A percentile compares a stretch with the other conserved stretches of the same genome.
These are phyloP conservation scores for Halictus ligatus DNA, from an alignment of 2,888 invertebrate species.

Conservation along the genomic window DNA sequence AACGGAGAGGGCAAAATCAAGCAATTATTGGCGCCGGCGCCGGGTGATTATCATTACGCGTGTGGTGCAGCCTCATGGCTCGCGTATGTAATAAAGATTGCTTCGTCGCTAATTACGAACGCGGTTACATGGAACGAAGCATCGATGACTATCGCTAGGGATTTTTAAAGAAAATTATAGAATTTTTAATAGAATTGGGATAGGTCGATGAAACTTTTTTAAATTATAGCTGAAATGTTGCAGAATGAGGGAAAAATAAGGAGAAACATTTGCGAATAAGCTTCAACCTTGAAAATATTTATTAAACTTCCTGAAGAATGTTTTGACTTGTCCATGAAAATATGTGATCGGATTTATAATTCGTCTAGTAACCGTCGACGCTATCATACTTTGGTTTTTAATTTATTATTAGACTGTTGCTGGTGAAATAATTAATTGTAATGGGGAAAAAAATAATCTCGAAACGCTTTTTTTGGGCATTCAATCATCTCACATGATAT, in stretches of 20 bases:
- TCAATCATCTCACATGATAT: neutral
- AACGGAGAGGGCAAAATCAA: slow-evolving; percentile 37
- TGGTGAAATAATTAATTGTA: neutral
- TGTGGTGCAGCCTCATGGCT: slow-evolving; percentile 19
- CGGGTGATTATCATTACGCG: slow-evolving; percentile 62
- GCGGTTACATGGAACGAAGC: neutral
- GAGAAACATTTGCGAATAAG: neutral
- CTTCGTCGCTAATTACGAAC: slow-evolving; percentile 30
- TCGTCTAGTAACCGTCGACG: neutral
- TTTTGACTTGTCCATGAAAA: neutral
- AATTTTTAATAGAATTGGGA: too few relatives aligned
- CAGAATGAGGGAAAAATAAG: neutral
- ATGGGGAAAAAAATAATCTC: neutral
- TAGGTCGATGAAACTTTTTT: neutral
- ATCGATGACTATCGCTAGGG: neutral
- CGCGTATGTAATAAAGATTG: slow-evolving; percentile 35
- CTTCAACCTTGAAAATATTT: neutral
- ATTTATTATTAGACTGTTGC: neutral
- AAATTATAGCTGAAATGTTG: neutral
- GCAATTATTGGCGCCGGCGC: slow-evolving; percentile 66
- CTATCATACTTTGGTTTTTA: neutral
- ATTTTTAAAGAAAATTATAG: too few relatives aligned
- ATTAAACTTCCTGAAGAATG: neutral
- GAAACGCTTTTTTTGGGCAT: neutral
- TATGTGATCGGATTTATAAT: neutral